Evolutionary conservation across 1,140 invertebrate genomes (phyloP), one percentile per base, ranked within the genome.

Genomic region (Laupala kohalensis): DNA sequence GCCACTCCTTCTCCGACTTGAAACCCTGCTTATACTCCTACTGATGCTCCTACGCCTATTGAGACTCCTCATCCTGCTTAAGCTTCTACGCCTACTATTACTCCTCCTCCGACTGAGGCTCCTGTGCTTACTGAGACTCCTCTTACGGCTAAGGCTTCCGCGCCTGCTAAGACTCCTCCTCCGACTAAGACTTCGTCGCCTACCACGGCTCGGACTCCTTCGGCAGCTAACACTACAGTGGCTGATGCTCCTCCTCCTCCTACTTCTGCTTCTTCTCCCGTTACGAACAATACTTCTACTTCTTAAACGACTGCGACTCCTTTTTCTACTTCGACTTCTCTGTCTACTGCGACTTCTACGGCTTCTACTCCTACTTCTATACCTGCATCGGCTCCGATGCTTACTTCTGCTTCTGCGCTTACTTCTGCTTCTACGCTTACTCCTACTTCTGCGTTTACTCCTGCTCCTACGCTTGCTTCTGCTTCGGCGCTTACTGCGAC

Each of bases 61-160:
- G 23, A 67, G 62, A 24, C 70, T 71, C 37, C 28, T 26, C 29
- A 12, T 69, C 28, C 53, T 12, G 13, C 67, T 73, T 6, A 29
- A 19, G 2, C 26, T 69, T 6, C 66, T 74, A 3, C 23, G 25
- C 25, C 15, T 74, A 30, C 37, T 65, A 53, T 25, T 69, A 78
- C 77, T 76, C 75, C 82, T 79, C 79, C 81, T 75, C 79, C 77
- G 70, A 82, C 80, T 74, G 71, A 82, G 72, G 80, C 82, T 74
- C 78, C 79, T 68, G 79, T 81, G 71, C 80, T 75, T 30, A 76
- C 75, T 72, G 78, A 72, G 63, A 72, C 30, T 74, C 5, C 53
- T 72, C 12, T n/a, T 28, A 25, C 25, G 5, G 9, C 63, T 72
- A 23, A 25, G 25, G n/a, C 25, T 67, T 28, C 70, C 69, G 24